Base-by-base conservation (phyloP, 2,888 invertebrate species). In the Microplitis deprimator region DNA sequence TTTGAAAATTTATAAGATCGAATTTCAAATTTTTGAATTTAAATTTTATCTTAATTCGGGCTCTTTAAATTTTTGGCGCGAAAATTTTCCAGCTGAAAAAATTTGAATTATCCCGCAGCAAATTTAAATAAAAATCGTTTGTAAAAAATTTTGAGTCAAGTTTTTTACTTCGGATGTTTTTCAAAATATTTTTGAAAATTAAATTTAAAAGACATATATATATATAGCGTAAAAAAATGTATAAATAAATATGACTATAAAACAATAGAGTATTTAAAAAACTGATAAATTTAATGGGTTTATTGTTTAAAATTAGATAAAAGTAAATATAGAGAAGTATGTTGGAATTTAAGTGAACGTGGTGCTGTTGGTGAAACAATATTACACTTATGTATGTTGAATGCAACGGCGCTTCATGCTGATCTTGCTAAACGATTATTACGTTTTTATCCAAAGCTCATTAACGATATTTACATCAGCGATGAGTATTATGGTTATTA, bases 311-410 rank as follows among this genome's bases (percentile, higher is more conserved):
- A 76, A 16, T 1, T 79, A 89, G 89, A 89, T 81, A 89, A 88
- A 77, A 87, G 84, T 79, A 89, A 88, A 70, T 97, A 96, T 87
- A 93, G 96, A 79, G 94, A 96, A 84, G 94, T 97, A 2, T 98
- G 98, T 88, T 98, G 98, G 98, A 95, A 95, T 87, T 90, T 98
- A 62, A 92, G 95, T 91, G 95, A 97, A 88, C 93, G 97, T 74
- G 99, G 99, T 0, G 97, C 98, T 1, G 98, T 99, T 0, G 98
- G 99, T 0, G 99, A 99, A 91, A 96, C 97, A 0, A 95, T 97
- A 80, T 91, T 99, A 13, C 99, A 98, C 90, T 91, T 98, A 41
- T 99, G 99, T 87, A 91, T 99, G 76, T 91, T 99, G 39, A 96
- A 97, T 85, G 97, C 98, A 0, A 96, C 97, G 0, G 95, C 97